Evolutionary conservation across 2,797 vertebrate species (phyloP).

Genomic region (Etheostoma nigrum): DNA sequence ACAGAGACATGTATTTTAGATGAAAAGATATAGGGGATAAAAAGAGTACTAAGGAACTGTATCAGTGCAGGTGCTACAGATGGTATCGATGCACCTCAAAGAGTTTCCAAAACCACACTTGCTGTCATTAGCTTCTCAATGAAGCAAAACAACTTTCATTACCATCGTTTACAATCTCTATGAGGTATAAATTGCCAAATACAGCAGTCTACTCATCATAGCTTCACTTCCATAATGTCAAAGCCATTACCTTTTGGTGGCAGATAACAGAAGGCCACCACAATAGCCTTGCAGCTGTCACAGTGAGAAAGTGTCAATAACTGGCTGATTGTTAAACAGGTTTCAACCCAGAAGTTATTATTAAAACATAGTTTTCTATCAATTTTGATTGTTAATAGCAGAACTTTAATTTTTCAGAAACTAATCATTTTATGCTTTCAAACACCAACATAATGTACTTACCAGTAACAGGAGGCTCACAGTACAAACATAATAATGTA

Average conservation of each 20-base stretch:
- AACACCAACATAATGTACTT: background rate
- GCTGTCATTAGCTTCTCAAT: constrained; percentile 11
- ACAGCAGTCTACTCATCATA: constrained; percentile 33
- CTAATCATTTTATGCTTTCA: background rate
- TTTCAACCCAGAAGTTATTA: background rate
- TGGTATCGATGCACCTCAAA: background rate
- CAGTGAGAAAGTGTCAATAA: constrained; percentile 23
- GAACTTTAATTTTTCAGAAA: background rate
- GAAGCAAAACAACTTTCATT: constrained; percentile 4
- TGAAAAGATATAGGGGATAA: background rate
- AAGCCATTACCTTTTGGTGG: constrained; percentile 38
- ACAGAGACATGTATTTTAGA: background rate
- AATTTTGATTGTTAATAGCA: background rate
- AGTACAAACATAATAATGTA: background rate
- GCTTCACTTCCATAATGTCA: constrained; percentile 27
- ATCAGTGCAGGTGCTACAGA: background rate
- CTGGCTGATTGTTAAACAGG: constrained; percentile 29
- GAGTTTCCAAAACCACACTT: constrained; percentile 9
- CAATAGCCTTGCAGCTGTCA: constrained; percentile 46
- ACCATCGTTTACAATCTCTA: background rate
- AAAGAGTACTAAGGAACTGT: background rate
- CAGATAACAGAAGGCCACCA: constrained; percentile 44
- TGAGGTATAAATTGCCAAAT: constrained; percentile 21
- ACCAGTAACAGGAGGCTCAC: background rate
- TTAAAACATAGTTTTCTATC: background rate